Base-by-base conservation (phyloP, 2,888 invertebrate genomes). In the Biston stratarius region DNA sequence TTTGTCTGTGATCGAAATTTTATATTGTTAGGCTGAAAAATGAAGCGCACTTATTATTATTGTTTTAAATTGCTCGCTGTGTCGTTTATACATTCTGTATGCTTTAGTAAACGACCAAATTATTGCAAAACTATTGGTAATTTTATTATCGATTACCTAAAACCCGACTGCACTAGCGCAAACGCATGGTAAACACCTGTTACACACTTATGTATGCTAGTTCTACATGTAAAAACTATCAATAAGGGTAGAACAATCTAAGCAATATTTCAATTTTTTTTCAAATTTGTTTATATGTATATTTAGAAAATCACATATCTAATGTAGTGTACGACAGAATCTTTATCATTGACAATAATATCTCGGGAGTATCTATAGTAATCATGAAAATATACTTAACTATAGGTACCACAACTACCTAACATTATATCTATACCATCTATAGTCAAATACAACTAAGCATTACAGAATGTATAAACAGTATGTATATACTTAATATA, bases 1-100 rank as follows among this genome's bases (percentile, higher is more conserved):
- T 92, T 91, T 92, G 89, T 92, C 92, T 93, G 93, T 93, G 93
- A 93, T 93, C 91, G 82, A 92, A 91, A 91, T 90, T 89, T 89
- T 91, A 89, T 92, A 92, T 91, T 87, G 85, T 88, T 93, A 92
- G 90, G 92, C 91, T 89, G 89, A 84, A 84, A 84, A 83, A 77
- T 84, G 74, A 87, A 88, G 81, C 87, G 87, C 88, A 87, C 87
- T 82, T 78, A 77, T 77, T 68, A 79, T 78, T 77, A 74, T 81
- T 83, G 82, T 75, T 73, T 72, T 14, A 48, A 69, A 74, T 79
- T 73, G 74, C 76, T 80, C 74, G 75, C 69, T 74, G 75, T 79
- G 75, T 77, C 79, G 74, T 79, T 78, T 80, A 80, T 85, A 83
- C 82, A 85, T 84, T 86, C 84, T 84, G 84, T 81, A 76, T 74